A percentile compares a stretch with the other conserved stretches of the same genome.
phyloP scores from a whole-genome alignment of 2,888 invertebrate species.

The Drosophila greeni region DNA sequence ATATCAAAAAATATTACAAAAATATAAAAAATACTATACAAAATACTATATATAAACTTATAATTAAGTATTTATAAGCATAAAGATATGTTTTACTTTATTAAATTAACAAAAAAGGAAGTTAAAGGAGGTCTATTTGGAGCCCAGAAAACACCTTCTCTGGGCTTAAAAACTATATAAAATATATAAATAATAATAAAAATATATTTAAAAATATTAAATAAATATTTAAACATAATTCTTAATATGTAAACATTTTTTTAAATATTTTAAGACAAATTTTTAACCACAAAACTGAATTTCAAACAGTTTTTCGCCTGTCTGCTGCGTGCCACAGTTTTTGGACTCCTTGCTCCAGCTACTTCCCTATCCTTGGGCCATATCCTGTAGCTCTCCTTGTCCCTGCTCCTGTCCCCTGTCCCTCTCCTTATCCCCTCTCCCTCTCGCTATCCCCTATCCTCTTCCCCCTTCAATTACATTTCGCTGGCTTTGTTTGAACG shows the following conservation, averaged over 20 bases:
- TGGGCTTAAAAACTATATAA: background rate
- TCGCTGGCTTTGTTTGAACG: slow-evolving; percentile 46
- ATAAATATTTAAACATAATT: background rate
- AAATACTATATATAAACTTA: background rate
- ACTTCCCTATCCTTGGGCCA: slow-evolving; percentile 29
- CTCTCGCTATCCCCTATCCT: too few relatives aligned
- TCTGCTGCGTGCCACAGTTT: slow-evolving; percentile 4
- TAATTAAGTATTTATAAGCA: too few relatives aligned
- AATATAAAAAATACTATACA: background rate
- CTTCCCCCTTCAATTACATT: slow-evolving; percentile 36
- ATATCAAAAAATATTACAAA: background rate
- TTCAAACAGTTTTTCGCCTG: slow-evolving; percentile 16
- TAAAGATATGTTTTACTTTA: too few relatives aligned
- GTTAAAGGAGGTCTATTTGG: too few relatives aligned
- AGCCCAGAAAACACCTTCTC: too few relatives aligned
- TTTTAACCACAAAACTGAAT: background rate
- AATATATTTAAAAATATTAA: background rate
- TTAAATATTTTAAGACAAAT: background rate
- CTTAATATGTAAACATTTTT: background rate
- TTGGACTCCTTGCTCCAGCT: slow-evolving; percentile 2
- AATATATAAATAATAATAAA: background rate
- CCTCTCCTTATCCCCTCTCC: slow-evolving; percentile 24
- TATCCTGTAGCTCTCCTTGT: slow-evolving; percentile 8
- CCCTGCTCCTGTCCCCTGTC: background rate
- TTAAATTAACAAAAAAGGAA: too few relatives aligned